Evolutionary conservation across 2,113 vertebrate genomes (phyloP), one percentile per base, ranked within the genome.

Genomic region (Neodontobutis hainanensis): DNA sequence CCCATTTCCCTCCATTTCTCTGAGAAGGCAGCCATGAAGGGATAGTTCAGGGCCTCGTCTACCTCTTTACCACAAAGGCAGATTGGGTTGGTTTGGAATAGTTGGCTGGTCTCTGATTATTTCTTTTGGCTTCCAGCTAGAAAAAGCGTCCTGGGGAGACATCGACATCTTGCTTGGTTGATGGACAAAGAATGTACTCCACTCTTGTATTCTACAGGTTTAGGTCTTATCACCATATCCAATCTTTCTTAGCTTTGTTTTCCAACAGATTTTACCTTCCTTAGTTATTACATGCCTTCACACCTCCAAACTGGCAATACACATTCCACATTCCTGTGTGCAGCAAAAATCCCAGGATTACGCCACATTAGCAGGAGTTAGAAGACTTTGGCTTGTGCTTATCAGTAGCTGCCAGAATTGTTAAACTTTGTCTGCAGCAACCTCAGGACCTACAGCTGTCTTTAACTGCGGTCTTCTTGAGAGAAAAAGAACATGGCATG

Each of bases 361-460:
- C 40, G 2, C 62, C 65, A 79, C 69, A n/a, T 12, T 38, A 56
- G 38, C 69, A 6, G 57, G 65, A 48, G 64, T 42, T 48, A 42
- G 49, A 56, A 75, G 68, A 78, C 72, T 62, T 68, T 15, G 60
- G 48, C 45, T 61, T 15, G 81, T 81, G 87, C 88, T 87, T 81
- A 84, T 62, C 60, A 68, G 38, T 64, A 75, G 66, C 69, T 64
- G 61, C 44, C 6, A 68, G 62, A 61, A 43, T 45, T 73, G 75
- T 82, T 49, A 75, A 77, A 73, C 59, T 75, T 82, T 69, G 32
- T 38, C 34, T 59, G 52, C 46, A 15, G 14, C 67, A 77, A 67
- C 68, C 66, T 58, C 50, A 49, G 35, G 46, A 67, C 64, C 49
- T 53, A 59, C 61, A 53, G 74, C 69, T 53, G 66, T 70, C 68